Evolutionary conservation across 1,140 invertebrate genomes (phyloP), one percentile per base, ranked within the genome.

Genomic region (Camponotus floridanus): DNA sequence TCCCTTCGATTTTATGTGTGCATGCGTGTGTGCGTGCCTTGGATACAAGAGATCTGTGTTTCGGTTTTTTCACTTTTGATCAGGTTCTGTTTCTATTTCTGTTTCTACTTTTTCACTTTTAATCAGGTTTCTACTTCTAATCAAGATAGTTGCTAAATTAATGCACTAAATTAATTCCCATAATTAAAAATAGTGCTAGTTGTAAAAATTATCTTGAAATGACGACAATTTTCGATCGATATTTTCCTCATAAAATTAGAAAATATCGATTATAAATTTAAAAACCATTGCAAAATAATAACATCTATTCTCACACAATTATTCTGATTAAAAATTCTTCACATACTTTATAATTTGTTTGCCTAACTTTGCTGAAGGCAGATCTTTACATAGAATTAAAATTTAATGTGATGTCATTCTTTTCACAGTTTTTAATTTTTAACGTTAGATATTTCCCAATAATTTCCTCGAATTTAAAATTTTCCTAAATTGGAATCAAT

Each of bases 61-160:
- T 70, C 39, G 31, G 42, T n/a, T 86, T 86, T 45, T 71, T 81
- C 85, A 42, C 76, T 26, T 26, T 26, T 26, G n/a, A n/a, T n/a
- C n/a, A 26, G 26, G n/a, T n/a, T n/a, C n/a, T n/a, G 26, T 26
- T 26, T 26, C 26, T 26, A 67, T 64, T 64, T 68, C 45, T 68
- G n/a, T n/a, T n/a, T n/a, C n/a, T n/a, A n/a, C 26, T 86, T 86
- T 45, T 71, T 81, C 85, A 42, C 76, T 26, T 26, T 26, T 26
- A n/a, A n/a, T n/a, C n/a, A 26, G 26, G 26, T 26, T 26, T 26
- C 26, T 26, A 67, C 76, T 64, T 68, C 45, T 68, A 70, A 80
- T 80, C 64, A 26, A 15, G 39, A 9, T 70, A 51, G 36, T 21
- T 70, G 33, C 26, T 26, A 26, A 26, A 26, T 26, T 26, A 26